Percentiles rank a stretch among this genome's conserved stretches.
Evolutionary conservation across 1,140 invertebrate genomes (phyloP).

Genomic region (Panonychus citri): DNA sequence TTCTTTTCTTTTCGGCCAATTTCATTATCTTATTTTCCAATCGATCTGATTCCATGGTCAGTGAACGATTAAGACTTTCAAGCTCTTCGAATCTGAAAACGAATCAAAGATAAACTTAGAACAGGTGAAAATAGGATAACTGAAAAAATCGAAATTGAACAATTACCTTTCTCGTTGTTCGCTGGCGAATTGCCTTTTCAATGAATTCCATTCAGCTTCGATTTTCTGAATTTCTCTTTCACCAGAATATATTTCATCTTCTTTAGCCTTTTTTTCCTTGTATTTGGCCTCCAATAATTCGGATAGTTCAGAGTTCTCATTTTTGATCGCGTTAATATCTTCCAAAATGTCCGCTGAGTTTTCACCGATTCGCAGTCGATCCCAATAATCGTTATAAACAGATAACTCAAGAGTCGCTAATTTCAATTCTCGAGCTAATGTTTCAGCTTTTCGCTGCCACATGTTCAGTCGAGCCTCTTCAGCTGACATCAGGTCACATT

Average conservation of each 20-base stretch:
- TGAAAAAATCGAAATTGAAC: too few species aligned
- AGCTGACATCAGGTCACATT: constrained; percentile 42
- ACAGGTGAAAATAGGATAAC: too few species aligned
- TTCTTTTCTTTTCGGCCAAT: background rate
- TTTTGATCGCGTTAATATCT: constrained; percentile 32
- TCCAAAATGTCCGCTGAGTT: constrained; percentile 35
- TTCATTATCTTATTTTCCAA: constrained; percentile 4
- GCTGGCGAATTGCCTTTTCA: background rate
- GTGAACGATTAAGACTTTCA: constrained; percentile 2
- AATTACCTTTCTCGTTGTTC: background rate
- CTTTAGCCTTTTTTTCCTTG: constrained; percentile 2
- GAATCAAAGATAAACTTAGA: too few species aligned
- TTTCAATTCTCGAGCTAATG: constrained; percentile 25
- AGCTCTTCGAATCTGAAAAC: background rate
- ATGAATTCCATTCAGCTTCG: background rate
- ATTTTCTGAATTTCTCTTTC: constrained; percentile 6
- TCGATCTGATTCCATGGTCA: constrained; percentile 1
- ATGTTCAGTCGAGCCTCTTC: constrained; percentile 48
- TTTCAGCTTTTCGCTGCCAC: constrained; percentile 31
- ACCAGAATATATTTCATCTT: background rate
- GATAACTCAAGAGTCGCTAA: constrained; percentile 46
- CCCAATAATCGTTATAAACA: constrained; percentile 48
- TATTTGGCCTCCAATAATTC: constrained; percentile 3
- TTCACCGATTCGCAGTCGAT: constrained; percentile 38
- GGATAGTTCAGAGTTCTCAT: constrained; percentile 1